These are phyloP conservation scores for Azorinus chamasolen DNA, from an alignment of 2,888 invertebrate genomes.

Conservation along the genomic window DNA sequence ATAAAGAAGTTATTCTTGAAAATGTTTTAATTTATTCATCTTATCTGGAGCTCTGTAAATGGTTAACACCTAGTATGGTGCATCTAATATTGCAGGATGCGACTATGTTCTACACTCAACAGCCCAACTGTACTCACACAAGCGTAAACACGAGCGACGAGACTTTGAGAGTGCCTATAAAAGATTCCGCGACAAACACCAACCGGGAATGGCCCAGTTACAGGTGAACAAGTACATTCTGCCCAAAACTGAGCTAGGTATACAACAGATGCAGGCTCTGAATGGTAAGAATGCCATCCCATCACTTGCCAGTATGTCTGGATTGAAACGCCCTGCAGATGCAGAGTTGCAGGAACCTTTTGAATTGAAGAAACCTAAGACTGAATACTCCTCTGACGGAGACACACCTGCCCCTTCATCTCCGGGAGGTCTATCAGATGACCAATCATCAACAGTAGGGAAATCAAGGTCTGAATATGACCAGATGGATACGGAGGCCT, in stretches of 20 bases:
- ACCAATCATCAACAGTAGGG: too few relatives aligned
- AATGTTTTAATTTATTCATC: too few relatives aligned
- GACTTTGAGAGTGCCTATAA: slow-evolving; percentile 93
- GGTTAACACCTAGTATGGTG: too few relatives aligned
- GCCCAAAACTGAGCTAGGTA: slow-evolving; percentile 40
- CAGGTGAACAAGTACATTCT: slow-evolving; percentile 18
- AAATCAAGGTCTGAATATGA: too few relatives aligned
- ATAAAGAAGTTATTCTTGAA: too few relatives aligned
- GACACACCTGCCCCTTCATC: slow-evolving; percentile 31
- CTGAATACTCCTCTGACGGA: slow-evolving; percentile 20
- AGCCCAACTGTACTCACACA: slow-evolving; percentile 98
- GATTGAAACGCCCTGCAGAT: slow-evolving; percentile 38
- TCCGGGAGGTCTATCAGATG: slow-evolving; percentile 42
- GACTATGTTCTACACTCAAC: slow-evolving; percentile 98
- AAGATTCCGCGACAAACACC: slow-evolving; percentile 90
- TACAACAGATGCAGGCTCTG: background rate
- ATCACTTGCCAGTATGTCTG: slow-evolving; percentile 25
- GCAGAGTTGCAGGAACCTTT: slow-evolving; percentile 34
- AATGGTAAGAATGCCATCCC: slow-evolving; percentile 16
- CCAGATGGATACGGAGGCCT: too few relatives aligned
- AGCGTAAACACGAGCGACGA: slow-evolving; percentile 96
- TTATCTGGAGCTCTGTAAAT: too few relatives aligned
- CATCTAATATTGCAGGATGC: slow-evolving; percentile 89
- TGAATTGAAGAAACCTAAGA: slow-evolving; percentile 57
- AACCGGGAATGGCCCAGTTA: slow-evolving; percentile 4